Evolutionary conservation across 2,797 vertebrate species (phyloP).

Genomic region (Aphelocoma californica): DNA sequence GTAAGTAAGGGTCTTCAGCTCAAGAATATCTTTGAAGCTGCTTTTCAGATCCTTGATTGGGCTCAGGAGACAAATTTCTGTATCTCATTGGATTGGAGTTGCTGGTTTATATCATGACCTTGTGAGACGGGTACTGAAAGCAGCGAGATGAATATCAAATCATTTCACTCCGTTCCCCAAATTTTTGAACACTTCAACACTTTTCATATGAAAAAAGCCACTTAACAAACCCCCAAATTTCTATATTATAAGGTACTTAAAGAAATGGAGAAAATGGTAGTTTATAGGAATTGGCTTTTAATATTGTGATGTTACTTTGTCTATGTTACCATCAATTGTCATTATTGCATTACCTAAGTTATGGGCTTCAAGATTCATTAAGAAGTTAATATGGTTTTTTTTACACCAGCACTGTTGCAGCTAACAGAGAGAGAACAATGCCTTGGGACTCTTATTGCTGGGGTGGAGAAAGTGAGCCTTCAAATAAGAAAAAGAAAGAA

Average conservation of each 20-base stretch:
- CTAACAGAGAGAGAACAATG: background rate
- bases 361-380: background rate
- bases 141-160: slow-evolving; percentile 2
- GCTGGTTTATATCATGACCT: background rate
- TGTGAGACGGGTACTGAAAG: background rate
- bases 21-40: slow-evolving; percentile 4
- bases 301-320: background rate
- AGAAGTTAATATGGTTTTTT: background rate
- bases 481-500: background rate
- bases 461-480: background rate
- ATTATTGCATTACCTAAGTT: background rate
- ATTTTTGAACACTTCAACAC: background rate
- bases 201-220: background rate
- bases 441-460: background rate
- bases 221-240: background rate
- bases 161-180: background rate
- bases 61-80: background rate
- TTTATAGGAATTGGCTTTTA: background rate
- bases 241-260: background rate
- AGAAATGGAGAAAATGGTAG: background rate
- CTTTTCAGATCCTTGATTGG: slow-evolving; percentile 19
- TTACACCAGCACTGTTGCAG: background rate
- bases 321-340: background rate
- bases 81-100: background rate
- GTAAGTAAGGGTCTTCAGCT: background rate